Percentiles rank a stretch among this genome's conserved stretches.
These are phyloP conservation scores for Phocides pigmalion DNA, from an alignment of 1,140 invertebrate genomes.

Conservation along the genomic window DNA sequence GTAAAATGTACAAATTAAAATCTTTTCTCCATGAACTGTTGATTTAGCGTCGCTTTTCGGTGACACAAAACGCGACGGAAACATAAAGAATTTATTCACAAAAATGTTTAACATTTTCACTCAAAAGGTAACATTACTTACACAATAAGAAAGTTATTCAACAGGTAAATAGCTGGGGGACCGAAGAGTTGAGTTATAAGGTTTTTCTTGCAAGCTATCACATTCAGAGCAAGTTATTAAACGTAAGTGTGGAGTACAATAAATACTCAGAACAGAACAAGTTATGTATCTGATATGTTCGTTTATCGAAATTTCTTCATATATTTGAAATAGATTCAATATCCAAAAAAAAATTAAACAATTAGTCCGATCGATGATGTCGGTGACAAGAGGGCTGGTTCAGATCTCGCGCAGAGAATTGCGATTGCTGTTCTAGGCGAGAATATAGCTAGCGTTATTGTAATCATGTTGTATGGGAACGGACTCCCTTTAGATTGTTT, in stretches of 20 bases:
- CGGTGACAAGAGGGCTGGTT: too few relatives aligned
- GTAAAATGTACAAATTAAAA: conserved; percentile 18
- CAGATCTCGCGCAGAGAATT: too few relatives aligned
- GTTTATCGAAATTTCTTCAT: too few relatives aligned
- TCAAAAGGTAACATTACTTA: conserved; percentile 8
- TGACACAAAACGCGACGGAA: conserved; percentile 5
- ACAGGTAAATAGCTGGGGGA: conserved; percentile 7
- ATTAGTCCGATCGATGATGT: too few relatives aligned
- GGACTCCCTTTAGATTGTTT: too few relatives aligned
- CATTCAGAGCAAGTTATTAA: neutral
- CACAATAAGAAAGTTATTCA: conserved; percentile 4
- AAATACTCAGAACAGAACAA: too few relatives aligned
- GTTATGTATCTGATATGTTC: too few relatives aligned
- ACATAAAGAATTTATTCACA: conserved; percentile 7
- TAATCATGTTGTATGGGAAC: too few relatives aligned
- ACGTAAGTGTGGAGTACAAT: neutral
- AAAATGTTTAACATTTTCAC: conserved; percentile 4
- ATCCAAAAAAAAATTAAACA: too few relatives aligned
- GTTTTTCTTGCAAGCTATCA: neutral
- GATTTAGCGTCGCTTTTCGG: conserved; percentile 16
- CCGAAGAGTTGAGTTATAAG: neutral
- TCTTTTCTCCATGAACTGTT: conserved; percentile 8
- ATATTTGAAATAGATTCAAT: too few relatives aligned
- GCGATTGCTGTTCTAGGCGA: too few relatives aligned
- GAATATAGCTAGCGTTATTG: too few relatives aligned